Conservation (phyloP, 1,140 invertebrate genomes). For the Scaptomyza montana region DNA sequence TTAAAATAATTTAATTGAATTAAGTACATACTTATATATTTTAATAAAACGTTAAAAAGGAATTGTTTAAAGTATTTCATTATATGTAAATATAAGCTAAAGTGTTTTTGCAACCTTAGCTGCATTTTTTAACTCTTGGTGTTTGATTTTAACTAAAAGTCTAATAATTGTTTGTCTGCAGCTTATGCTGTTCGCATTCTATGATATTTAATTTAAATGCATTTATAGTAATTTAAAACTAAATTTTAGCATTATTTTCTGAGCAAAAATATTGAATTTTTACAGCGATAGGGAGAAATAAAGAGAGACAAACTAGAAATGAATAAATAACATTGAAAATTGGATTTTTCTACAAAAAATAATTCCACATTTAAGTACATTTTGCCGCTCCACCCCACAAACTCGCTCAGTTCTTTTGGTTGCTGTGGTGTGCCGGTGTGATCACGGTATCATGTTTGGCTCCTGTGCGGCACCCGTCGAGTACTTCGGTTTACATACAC, state of each 20-base stretch:
- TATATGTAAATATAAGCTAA: slow-evolving; percentile 35
- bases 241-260: slow-evolving; percentile 73
- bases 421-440: slow-evolving; percentile 54
- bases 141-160: slow-evolving; percentile 59
- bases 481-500: slow-evolving; percentile 94
- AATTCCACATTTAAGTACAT: slow-evolving; percentile 69
- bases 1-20: slow-evolving; percentile 49
- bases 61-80: slow-evolving; percentile 41
- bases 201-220: slow-evolving; percentile 55
- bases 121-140: slow-evolving; percentile 48
- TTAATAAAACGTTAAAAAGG: slow-evolving; percentile 40
- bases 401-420: slow-evolving; percentile 81
- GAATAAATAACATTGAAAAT: slow-evolving; percentile 77
- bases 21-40: slow-evolving; percentile 48
- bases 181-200: slow-evolving; percentile 27
- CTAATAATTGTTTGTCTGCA: slow-evolving; percentile 49
- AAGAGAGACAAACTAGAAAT: slow-evolving; percentile 48
- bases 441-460: slow-evolving; percentile 83
- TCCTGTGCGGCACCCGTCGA: slow-evolving; percentile 85
- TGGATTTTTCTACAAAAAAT: slow-evolving; percentile 81
- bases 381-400: slow-evolving; percentile 60
- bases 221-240: slow-evolving; percentile 62
- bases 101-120: slow-evolving; percentile 43
- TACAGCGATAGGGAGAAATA: slow-evolving; percentile 48
- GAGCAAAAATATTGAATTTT: slow-evolving; percentile 76